Evolutionary conservation across 2,113 vertebrate species (phyloP).

Genomic region (Melanerpes formicivorus): DNA sequence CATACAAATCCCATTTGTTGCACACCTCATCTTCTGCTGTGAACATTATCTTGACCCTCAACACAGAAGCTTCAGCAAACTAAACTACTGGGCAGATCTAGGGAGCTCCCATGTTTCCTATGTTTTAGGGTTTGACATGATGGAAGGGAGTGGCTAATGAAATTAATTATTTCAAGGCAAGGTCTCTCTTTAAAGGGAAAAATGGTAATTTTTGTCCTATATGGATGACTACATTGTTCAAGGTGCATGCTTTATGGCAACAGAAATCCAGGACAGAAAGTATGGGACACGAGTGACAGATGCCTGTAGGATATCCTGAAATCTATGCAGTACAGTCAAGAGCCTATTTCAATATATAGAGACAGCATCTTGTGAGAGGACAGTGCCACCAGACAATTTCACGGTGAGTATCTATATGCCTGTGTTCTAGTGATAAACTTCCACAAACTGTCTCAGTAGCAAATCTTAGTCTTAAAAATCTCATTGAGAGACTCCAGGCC

Average conservation of each 20-base stretch:
- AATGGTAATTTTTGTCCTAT: neutral
- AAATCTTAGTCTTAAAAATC: neutral
- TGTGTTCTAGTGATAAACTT: neutral
- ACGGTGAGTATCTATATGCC: neutral
- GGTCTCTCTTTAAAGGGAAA: neutral
- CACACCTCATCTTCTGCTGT: neutral
- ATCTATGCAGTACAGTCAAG: neutral
- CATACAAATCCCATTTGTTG: neutral
- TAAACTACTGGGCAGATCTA: neutral
- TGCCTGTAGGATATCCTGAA: neutral
- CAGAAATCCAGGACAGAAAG: neutral
- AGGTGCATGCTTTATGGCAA: neutral
- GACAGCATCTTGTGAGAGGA: neutral
- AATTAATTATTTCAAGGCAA: neutral
- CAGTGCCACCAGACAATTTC: neutral
- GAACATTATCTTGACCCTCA: neutral
- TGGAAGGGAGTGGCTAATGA: neutral
- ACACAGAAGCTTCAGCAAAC: neutral
- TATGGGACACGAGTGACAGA: fast-evolving
- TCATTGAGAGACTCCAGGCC: neutral
- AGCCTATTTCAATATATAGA: neutral
- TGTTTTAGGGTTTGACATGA: neutral
- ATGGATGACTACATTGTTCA: neutral
- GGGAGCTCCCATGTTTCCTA: neutral
- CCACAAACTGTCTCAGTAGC: neutral